phyloP scores from a whole-genome alignment of 2,797 vertebrate genomes.

The Anas flavirostris region DNA sequence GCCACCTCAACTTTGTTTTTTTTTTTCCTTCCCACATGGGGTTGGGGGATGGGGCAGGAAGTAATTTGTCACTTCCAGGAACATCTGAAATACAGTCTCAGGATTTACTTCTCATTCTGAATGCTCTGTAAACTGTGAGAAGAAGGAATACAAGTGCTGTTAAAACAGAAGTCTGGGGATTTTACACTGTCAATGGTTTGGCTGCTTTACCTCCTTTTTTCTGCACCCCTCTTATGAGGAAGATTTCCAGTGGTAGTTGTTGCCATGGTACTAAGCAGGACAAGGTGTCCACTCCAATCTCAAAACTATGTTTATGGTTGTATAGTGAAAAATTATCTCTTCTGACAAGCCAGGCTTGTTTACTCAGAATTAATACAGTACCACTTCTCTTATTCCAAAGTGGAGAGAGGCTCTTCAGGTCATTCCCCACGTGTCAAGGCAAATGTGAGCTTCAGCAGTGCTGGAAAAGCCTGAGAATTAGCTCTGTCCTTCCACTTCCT shows the following conservation, averaged over 20 bases:
- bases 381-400: background rate
- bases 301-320: background rate
- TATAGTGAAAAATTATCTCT: constrained; percentile 13
- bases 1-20: background rate
- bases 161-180: background rate
- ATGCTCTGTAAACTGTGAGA: background rate
- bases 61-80: background rate
- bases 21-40: background rate
- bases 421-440: constrained; percentile 34
- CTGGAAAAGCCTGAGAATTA: constrained; percentile 25
- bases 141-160: background rate
- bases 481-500: constrained; percentile 29
- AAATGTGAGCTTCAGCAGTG: constrained; percentile 8
- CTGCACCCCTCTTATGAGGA: background rate
- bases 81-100: background rate
- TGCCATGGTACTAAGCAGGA: constrained; percentile 46
- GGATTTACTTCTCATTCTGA: background rate
- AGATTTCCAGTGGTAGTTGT: constrained; percentile 40
- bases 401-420: constrained; percentile 19
- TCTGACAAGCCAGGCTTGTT: constrained; percentile 35
- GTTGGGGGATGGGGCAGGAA: background rate
- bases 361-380: background rate
- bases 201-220: background rate
- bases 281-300: constrained; percentile 3
- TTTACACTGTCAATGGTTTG: background rate